Percentiles rank a stretch among this genome's conserved stretches.
Conservation (phyloP, 2,113 vertebrate species). For the Tretioscincus oriximinensis region DNA sequence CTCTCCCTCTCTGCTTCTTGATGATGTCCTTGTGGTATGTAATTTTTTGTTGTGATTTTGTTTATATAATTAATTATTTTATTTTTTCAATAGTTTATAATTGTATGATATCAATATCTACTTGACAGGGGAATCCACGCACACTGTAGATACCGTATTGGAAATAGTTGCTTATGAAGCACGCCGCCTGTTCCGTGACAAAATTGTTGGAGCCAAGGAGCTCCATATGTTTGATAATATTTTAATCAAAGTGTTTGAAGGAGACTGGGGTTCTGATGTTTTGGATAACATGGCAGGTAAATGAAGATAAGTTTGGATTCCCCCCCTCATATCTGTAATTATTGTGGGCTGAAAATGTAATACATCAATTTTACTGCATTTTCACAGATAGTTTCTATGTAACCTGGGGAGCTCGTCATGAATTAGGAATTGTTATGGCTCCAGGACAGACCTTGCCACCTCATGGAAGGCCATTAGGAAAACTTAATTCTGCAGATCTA, state of each 20-base stretch:
- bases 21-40: slow-evolving; percentile 56
- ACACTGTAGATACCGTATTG: slow-evolving; percentile 84
- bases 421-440: slow-evolving; percentile 65
- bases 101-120: background rate
- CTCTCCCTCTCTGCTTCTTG: slow-evolving; percentile 39
- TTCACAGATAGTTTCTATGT: slow-evolving; percentile 88
- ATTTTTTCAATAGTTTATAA: slow-evolving; percentile 12
- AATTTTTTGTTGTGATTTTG: slow-evolving; percentile 42
- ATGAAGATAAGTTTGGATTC: background rate
- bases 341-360: background rate
- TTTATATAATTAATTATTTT: slow-evolving; percentile 27
- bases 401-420: slow-evolving; percentile 85
- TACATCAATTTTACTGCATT: slow-evolving; percentile 22
- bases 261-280: slow-evolving; percentile 89
- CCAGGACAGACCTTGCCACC: slow-evolving; percentile 84
- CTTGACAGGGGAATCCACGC: slow-evolving; percentile 76
- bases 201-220: slow-evolving; percentile 86
- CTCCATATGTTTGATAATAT: slow-evolving; percentile 87
- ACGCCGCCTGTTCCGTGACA: slow-evolving; percentile 88
- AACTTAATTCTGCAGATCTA: slow-evolving; percentile 81
- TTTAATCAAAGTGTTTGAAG: slow-evolving; percentile 85
- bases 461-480: slow-evolving; percentile 88
- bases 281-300: slow-evolving; percentile 89
- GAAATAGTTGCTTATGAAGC: slow-evolving; percentile 92
- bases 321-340: background rate